Evolutionary conservation across 1,140 invertebrate genomes (phyloP).

Genomic region (Drosophila pectinifera): DNA sequence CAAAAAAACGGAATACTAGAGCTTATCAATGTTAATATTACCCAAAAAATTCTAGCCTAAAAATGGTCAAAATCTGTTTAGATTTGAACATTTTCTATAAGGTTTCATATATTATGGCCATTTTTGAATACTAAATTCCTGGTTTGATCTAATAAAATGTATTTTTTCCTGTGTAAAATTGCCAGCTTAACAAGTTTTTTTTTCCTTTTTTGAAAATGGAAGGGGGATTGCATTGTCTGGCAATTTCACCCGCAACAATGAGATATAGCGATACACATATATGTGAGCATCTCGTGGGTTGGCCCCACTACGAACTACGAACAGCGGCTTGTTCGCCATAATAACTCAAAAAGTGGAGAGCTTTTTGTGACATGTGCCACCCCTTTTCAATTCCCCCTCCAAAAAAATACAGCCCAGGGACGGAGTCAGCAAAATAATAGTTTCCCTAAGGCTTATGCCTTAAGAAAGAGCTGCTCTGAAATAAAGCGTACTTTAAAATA

Average conservation of each 20-base stretch:
- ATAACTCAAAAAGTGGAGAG: conserved; percentile 51
- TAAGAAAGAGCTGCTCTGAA: no score
- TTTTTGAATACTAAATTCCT: no score
- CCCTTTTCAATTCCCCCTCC: not conserved
- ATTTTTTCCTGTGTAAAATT: conserved; percentile 2
- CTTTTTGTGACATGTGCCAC: conserved; percentile 56
- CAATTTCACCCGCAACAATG: conserved; percentile 78
- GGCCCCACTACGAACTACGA: conserved; percentile 45
- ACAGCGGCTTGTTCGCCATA: conserved; percentile 36
- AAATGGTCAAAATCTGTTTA: not conserved
- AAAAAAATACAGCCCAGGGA: not conserved
- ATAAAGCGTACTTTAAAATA: no score
- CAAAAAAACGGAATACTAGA: not conserved
- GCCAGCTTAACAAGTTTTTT: not conserved
- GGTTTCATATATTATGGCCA: no score
- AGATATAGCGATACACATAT: conserved; percentile 30
- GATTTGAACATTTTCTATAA: not conserved
- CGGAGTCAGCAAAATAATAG: not conserved
- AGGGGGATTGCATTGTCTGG: conserved; percentile 41
- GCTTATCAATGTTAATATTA: no score
- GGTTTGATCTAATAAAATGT: not conserved
- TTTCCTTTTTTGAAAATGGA: conserved; percentile 9
- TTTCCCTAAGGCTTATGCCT: not conserved
- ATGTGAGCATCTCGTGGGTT: conserved; percentile 29
- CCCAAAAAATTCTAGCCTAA: not conserved